Conservation (phyloP, 2,888 invertebrate species). For the Poecilobothrus nobilitatus region DNA sequence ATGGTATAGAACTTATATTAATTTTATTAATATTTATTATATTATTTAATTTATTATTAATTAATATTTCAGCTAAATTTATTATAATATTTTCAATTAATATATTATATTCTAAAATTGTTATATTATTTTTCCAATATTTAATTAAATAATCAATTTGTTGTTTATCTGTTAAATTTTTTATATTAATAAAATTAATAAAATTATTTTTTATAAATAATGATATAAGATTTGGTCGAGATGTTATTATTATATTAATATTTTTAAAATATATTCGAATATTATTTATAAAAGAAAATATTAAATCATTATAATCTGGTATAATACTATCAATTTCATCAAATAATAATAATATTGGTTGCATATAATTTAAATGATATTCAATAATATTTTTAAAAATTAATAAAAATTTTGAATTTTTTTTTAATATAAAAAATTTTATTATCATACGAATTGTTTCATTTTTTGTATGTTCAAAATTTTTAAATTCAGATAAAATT, state of each 20-base stretch:
- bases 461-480: neutral
- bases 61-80: neutral
- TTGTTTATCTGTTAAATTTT: neutral
- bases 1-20: neutral
- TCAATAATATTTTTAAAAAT: neutral
- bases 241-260: neutral
- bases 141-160: neutral
- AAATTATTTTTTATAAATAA: neutral
- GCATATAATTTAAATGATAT: neutral
- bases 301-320: neutral
- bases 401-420: neutral
- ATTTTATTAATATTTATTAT: too few species aligned
- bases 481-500: neutral
- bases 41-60: neutral
- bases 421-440: too few species aligned
- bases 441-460: too few species aligned
- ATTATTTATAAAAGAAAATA: neutral
- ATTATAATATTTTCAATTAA: neutral
- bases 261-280: neutral
- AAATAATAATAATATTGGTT: neutral
- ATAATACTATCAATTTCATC: neutral
- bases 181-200: neutral
- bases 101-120: neutral
- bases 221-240: neutral
- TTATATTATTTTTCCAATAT: neutral